Percentiles rank a stretch among this genome's conserved stretches.
phyloP scores from a whole-genome alignment of 2,888 invertebrate species.

The Dasypogon diadema region DNA sequence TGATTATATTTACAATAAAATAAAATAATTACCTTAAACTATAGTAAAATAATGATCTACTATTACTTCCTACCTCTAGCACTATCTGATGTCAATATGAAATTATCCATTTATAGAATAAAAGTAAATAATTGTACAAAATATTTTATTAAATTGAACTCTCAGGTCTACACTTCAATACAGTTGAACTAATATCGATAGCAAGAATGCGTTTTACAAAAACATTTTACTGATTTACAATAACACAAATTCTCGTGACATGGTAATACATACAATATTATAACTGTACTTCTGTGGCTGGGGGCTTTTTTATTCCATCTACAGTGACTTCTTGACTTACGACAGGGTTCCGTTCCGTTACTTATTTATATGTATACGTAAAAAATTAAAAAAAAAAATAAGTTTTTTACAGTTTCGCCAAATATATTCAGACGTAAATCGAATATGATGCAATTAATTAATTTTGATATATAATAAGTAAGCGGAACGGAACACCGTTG shows the following conservation, averaged over 20 bases:
- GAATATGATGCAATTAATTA: too few species aligned
- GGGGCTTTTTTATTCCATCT: too few species aligned
- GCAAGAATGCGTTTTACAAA: not conserved
- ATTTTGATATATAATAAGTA: too few species aligned
- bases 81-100: conserved; percentile 19
- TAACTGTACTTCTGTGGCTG: not conserved
- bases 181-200: not conserved
- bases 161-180: not conserved
- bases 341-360: too few species aligned
- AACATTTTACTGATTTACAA: not conserved
- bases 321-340: too few species aligned
- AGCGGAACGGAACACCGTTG: too few species aligned
- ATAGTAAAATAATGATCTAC: conserved; percentile 6
- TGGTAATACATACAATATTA: not conserved
- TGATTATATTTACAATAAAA: conserved; percentile 2
- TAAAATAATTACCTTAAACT: not conserved
- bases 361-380: too few species aligned
- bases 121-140: conserved; percentile 2
- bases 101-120: conserved; percentile 20
- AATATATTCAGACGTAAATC: too few species aligned
- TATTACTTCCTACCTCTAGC: not conserved
- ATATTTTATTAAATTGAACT: conserved; percentile 14
- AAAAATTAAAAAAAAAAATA: too few species aligned
- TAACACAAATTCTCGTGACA: not conserved
- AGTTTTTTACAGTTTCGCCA: too few species aligned